Evolutionary conservation across 2,888 invertebrate genomes (phyloP).

Genomic region (Elmis aenea): DNA sequence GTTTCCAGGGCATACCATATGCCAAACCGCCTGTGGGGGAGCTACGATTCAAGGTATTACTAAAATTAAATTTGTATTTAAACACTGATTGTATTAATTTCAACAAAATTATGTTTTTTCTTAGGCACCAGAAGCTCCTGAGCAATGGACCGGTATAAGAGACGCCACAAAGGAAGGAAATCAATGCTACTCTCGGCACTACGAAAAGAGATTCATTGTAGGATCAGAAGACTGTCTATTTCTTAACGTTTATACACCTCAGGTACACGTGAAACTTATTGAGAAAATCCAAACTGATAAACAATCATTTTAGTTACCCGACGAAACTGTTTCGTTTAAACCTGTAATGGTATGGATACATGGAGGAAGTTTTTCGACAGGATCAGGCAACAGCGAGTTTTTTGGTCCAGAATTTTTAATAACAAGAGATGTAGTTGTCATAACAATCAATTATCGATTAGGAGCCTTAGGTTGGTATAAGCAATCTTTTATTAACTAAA

Average conservation of each 20-base stretch:
- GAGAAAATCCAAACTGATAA: not conserved
- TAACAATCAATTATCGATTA: constrained; percentile 9
- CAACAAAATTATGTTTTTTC: too few species aligned
- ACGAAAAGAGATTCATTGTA: constrained; percentile 17
- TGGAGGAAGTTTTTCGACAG: constrained; percentile 5
- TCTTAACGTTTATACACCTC: constrained; percentile 33
- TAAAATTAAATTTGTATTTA: too few species aligned
- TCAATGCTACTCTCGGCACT: constrained; percentile 26
- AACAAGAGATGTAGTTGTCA: constrained; percentile 4
- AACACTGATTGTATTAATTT: too few species aligned
- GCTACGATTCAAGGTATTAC: constrained; percentile 45
- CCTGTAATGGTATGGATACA: constrained; percentile 8
- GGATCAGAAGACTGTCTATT: constrained; percentile 37
- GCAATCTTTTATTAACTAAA: not conserved
- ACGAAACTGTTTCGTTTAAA: not conserved
- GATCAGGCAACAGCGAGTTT: constrained; percentile 5
- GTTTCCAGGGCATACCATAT: constrained; percentile 42
- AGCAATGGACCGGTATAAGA: constrained; percentile 38
- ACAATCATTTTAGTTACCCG: not conserved
- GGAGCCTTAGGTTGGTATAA: constrained; percentile 6
- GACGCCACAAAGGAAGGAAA: constrained; percentile 36
- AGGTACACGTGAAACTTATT: constrained; percentile 9
- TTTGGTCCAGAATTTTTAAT: constrained; percentile 6
- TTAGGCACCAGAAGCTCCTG: constrained; percentile 40
- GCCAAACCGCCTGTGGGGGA: constrained; percentile 42